These are phyloP conservation scores for Macaria liturata DNA, from an alignment of 2,888 invertebrate species.

Conservation along the genomic window DNA sequence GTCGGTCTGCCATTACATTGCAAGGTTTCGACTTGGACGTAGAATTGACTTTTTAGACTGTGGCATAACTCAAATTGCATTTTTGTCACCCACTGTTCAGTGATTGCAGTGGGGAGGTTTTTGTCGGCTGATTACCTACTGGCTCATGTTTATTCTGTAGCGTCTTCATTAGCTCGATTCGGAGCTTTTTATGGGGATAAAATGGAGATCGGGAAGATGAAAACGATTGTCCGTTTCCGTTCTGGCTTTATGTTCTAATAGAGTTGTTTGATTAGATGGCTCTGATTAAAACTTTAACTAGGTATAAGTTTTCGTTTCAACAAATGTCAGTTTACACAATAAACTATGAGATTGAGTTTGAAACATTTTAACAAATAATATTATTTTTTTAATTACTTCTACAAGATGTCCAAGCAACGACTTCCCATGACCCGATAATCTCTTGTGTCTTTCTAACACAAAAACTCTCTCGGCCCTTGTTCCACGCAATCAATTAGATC, in stretches of 20 bases:
- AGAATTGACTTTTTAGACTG: constrained; percentile 69
- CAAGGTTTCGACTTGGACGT: constrained; percentile 43
- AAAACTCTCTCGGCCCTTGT: too few relatives aligned
- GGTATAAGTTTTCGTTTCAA: too few relatives aligned
- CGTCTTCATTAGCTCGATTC: constrained; percentile 69
- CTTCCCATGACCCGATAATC: too few relatives aligned
- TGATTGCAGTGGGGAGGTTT: constrained; percentile 55
- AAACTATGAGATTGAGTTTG: too few relatives aligned
- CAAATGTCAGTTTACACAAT: too few relatives aligned
- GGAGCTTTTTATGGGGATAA: constrained; percentile 43
- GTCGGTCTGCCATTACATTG: constrained; percentile 52
- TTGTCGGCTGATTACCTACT: constrained; percentile 57
- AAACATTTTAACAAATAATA: too few relatives aligned
- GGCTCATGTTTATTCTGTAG: constrained; percentile 65
- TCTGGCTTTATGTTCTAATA: constrained; percentile 37
- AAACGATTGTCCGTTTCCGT: constrained; percentile 46
- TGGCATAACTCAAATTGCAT: constrained; percentile 77
- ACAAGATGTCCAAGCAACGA: too few relatives aligned
- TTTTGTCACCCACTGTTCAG: constrained; percentile 73
- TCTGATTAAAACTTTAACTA: background rate
- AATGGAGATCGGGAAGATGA: constrained; percentile 38
- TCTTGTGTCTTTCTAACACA: too few relatives aligned
- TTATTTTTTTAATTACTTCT: too few relatives aligned
- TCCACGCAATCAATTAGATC: too few relatives aligned
- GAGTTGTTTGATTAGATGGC: constrained; percentile 25